These are phyloP conservation scores for Actias luna DNA, from an alignment of 2,888 invertebrate genomes.

Conservation along the genomic window DNA sequence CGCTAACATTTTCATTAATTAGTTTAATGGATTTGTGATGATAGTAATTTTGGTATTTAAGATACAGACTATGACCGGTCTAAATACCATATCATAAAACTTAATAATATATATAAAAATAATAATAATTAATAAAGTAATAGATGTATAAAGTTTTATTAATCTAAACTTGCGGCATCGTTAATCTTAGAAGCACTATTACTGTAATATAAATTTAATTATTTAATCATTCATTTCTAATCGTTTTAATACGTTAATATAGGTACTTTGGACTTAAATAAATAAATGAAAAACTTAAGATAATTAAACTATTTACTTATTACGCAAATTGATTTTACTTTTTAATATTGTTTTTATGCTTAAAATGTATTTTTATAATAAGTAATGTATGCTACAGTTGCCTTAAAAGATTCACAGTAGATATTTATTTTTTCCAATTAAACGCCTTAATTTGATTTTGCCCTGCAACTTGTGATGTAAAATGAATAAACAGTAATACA, in stretches of 20 bases:
- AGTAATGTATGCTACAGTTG: too few relatives aligned
- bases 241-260: background rate
- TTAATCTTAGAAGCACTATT: too few relatives aligned
- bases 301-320: background rate
- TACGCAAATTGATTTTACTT: background rate
- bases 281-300: too few relatives aligned
- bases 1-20: background rate
- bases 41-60: background rate
- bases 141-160: background rate
- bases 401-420: too few relatives aligned
- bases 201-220: background rate
- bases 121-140: background rate
- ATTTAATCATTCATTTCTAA: background rate
- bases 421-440: too few relatives aligned
- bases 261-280: background rate
- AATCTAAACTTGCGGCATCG: background rate
- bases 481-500: too few relatives aligned
- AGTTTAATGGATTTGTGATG: background rate
- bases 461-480: too few relatives aligned
- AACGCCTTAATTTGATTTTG: too few relatives aligned
- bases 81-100: too few relatives aligned
- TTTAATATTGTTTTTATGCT: background rate
- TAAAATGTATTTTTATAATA: too few relatives aligned
- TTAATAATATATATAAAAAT: background rate
- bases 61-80: background rate